These are phyloP conservation scores for Zoroaster sp. DNA, from an alignment of 53 echinoderm and acorn worm species.

Conservation along the genomic window DNA sequence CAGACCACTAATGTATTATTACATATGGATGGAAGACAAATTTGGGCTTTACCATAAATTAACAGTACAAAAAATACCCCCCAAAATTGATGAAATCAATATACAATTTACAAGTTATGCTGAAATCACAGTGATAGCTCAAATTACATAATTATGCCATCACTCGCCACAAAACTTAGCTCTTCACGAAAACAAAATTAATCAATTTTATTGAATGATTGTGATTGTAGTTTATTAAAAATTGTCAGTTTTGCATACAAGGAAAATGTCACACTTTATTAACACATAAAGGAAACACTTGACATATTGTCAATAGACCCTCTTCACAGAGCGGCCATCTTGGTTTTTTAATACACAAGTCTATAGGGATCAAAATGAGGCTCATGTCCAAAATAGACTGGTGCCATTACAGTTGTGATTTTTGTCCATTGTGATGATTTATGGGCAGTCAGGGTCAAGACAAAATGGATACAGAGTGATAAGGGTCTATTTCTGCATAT, in stretches of 20 bases:
- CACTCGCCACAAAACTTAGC: conserved; percentile 51
- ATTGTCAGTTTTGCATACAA: conserved; percentile 20
- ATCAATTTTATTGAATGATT: neutral
- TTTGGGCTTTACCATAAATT: neutral
- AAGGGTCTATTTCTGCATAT: too few species aligned
- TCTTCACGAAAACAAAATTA: neutral
- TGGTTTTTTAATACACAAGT: too few species aligned
- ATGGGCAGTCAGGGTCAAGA: too few species aligned
- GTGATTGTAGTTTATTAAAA: neutral
- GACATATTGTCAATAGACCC: neutral
- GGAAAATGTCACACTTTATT: neutral
- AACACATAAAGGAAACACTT: neutral
- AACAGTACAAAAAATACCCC: neutral
- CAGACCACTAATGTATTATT: neutral
- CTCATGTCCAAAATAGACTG: too few species aligned
- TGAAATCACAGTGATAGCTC: neutral
- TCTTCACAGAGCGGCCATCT: neutral
- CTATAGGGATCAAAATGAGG: too few species aligned
- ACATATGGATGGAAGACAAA: neutral
- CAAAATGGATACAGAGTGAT: too few species aligned
- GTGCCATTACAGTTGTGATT: too few species aligned
- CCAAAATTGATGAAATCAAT: neutral
- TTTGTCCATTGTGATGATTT: too few species aligned
- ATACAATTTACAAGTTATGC: neutral
- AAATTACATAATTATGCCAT: neutral